Conservation (phyloP, 2,113 vertebrate species). For the Terrapene triunguis region DNA sequence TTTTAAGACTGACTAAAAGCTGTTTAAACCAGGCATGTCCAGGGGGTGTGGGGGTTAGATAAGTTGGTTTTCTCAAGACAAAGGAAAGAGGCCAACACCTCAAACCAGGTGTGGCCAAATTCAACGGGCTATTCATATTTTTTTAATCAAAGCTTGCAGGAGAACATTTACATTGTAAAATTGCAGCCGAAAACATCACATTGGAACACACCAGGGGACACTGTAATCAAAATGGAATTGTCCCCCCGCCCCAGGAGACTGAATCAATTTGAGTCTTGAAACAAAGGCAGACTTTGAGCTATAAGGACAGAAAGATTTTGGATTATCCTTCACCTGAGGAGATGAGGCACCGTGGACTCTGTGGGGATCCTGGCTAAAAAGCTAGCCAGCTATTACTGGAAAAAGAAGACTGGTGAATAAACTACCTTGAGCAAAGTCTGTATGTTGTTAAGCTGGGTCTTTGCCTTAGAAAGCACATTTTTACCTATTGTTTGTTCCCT, state of each 20-base stretch:
- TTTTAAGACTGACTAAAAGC: not conserved
- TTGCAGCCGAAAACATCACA: not conserved
- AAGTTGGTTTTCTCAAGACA: not conserved
- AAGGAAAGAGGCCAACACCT: not conserved
- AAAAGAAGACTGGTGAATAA: not conserved
- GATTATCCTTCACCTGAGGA: not conserved
- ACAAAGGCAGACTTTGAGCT: not conserved
- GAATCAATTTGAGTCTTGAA: not conserved
- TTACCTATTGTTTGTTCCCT: not conserved
- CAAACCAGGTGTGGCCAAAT: not conserved
- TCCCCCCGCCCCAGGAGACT: not conserved
- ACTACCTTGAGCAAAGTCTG: not conserved
- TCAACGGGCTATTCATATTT: not conserved
- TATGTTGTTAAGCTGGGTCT: not conserved
- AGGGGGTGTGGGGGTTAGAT: not conserved
- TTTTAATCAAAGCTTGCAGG: not conserved
- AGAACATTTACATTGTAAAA: not conserved
- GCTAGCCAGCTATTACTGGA: not conserved
- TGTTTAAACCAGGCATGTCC: not conserved
- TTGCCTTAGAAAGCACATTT: not conserved
- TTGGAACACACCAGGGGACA: not conserved
- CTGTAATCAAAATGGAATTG: not conserved
- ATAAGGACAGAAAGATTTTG: not conserved
- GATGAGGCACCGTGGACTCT: not conserved
- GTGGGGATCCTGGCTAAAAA: not conserved